Conservation (phyloP, 2,888 invertebrate genomes). For the Xestia rhomboidea region DNA sequence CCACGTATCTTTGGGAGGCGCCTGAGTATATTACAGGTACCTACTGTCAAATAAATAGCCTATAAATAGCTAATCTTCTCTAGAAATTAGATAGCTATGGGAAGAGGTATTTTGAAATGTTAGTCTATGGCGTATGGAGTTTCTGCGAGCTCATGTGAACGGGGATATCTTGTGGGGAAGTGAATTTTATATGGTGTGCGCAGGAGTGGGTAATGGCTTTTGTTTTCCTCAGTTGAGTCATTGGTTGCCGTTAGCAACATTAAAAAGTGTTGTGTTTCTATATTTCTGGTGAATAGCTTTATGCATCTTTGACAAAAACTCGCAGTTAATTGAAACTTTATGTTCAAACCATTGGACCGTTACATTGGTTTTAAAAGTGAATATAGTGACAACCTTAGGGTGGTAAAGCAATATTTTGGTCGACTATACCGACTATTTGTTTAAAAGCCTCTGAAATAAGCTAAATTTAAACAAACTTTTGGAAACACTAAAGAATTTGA, state of each 20-base stretch:
- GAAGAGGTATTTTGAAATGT: constrained; percentile 61
- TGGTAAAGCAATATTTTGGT: neutral
- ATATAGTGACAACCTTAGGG: neutral
- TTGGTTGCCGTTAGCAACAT: neutral
- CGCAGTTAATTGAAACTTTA: neutral
- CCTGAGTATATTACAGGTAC: constrained; percentile 51
- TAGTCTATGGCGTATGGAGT: constrained; percentile 55
- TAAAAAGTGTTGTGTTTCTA: neutral
- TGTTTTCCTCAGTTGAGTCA: constrained; percentile 7
- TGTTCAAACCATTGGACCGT: neutral
- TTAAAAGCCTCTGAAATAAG: neutral
- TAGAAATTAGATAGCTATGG: constrained; percentile 64
- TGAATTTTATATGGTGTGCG: constrained; percentile 45
- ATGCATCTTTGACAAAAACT: neutral
- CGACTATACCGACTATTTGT: neutral
- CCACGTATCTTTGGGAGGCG: constrained; percentile 51
- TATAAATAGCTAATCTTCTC: constrained; percentile 51
- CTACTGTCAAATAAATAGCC: constrained; percentile 56
- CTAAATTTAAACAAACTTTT: neutral
- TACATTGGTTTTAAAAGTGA: neutral
- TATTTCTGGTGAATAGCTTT: neutral
- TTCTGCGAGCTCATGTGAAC: constrained; percentile 56
- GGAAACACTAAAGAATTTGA: neutral
- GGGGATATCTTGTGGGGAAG: constrained; percentile 43
- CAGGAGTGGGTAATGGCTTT: neutral